These are phyloP conservation scores for Crenuchus spilurus DNA, from an alignment of 2,797 vertebrate genomes.

Conservation along the genomic window DNA sequence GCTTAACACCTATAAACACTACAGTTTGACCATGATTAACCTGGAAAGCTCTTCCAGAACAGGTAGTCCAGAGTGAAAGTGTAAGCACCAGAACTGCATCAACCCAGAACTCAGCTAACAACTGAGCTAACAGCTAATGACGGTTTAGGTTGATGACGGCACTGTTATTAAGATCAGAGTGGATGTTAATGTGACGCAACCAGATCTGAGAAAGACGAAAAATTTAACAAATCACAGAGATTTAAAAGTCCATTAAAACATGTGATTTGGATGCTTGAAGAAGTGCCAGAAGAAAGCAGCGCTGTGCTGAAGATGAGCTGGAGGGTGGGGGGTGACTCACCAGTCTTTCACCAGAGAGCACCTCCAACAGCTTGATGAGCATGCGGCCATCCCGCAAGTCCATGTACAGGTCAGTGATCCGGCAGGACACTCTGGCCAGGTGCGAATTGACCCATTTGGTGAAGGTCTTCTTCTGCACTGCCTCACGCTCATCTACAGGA, in stretches of 20 bases:
- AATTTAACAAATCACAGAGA: not conserved
- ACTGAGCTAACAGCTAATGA: no score
- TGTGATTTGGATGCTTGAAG: not conserved
- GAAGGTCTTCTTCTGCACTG: slow-evolving; percentile 91
- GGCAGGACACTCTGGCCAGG: slow-evolving; percentile 86
- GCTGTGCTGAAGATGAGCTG: no score
- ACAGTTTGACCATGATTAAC: no score
- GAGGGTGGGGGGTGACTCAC: slow-evolving; percentile 84
- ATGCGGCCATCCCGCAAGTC: slow-evolving; percentile 89
- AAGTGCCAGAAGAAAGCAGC: slow-evolving; percentile 75
- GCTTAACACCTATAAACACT: no score
- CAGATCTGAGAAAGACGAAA: not conserved
- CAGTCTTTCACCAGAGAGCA: slow-evolving; percentile 87
- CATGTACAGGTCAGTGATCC: slow-evolving; percentile 88
- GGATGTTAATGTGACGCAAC: not conserved
- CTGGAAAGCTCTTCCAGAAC: no score
- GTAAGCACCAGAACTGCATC: not conserved
- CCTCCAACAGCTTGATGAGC: slow-evolving; percentile 88
- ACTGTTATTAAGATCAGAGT: not conserved
- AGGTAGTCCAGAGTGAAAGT: slow-evolving; percentile 40
- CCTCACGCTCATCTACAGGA: slow-evolving; percentile 85
- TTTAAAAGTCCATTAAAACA: not conserved
- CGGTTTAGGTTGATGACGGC: not conserved
- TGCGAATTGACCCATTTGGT: slow-evolving; percentile 95
- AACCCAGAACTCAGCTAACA: no score